phyloP scores from a whole-genome alignment of 2,797 vertebrate genomes.

The Hafferia zeledoni region DNA sequence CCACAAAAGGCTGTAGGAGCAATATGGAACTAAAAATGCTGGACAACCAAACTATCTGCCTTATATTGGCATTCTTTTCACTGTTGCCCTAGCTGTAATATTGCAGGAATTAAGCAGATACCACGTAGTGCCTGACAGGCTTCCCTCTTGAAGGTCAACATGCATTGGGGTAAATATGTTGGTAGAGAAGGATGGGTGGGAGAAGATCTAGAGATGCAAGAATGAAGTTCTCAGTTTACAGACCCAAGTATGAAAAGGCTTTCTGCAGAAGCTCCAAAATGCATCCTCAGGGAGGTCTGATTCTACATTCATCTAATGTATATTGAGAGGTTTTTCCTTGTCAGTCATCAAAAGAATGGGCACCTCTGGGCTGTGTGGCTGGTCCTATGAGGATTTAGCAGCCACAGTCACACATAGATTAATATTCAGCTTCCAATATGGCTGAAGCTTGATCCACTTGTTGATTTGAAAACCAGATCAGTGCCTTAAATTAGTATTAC shows the following conservation, averaged over 20 bases:
- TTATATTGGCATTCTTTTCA: background rate
- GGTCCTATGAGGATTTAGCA: background rate
- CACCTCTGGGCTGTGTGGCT: background rate
- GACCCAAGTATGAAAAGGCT: background rate
- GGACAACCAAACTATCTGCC: background rate
- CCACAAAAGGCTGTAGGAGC: background rate
- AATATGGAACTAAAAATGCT: background rate
- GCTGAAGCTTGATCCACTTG: background rate
- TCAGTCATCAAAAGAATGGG: background rate
- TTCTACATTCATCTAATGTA: background rate
- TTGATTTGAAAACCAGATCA: background rate
- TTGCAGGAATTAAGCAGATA: background rate
- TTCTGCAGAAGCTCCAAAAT: background rate
- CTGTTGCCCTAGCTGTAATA: background rate
- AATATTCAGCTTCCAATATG: background rate
- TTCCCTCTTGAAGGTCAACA: background rate
- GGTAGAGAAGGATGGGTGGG: background rate
- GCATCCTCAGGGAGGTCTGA: background rate
- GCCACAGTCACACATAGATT: background rate
- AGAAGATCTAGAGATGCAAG: background rate
- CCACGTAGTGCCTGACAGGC: background rate
- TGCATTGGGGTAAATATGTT: background rate
- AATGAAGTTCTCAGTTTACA: background rate
- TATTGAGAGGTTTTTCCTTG: background rate
- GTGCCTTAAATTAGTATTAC: background rate